Base-by-base conservation (phyloP, 2,888 invertebrate genomes). In the Drosophila sordidula region DNA sequence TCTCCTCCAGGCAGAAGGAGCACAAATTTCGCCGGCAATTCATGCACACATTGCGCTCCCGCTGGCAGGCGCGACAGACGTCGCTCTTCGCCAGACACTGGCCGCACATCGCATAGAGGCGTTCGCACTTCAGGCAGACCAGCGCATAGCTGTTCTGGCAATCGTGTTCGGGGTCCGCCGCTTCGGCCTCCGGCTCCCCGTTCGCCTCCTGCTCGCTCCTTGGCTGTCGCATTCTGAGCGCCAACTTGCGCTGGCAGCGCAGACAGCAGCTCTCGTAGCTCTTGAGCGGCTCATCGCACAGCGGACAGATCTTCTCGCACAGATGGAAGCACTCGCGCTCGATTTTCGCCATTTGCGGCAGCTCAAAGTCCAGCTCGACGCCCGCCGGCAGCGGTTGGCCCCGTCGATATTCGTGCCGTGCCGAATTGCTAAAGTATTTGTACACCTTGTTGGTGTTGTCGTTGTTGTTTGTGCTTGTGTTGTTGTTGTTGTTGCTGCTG, bases 341-440 rank as follows among this genome's bases (percentile, higher is more conserved):
- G 8, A 79, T 79, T 63, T 87, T 86, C 9, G 72, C 66, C 75
- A 77, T 70, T 71, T 78, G 83, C 4, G 87, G 87, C 59, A 89
- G 45, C 55, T 91, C 89, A 50, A 90, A 75, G 26, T 90, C 89
- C 32, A 90, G 75, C 47, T 89, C 87, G 52, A 88, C 82, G 34
- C 79, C 87, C 6, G 70, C 61, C 4, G 82, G 75, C 41, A 83
- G 14, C 1, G 83, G 84, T 38, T 84, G 71, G 11, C 83, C 87
- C 3, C 88, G 87, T 26, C 78, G 77, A 57, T 90, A 90, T 59
- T 91, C 90, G 70, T 90, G 90, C 5, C 88, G 89, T 3, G 91
- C 92, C 2, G 92, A 92, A 75, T 92, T 92, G 45, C 91, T 92
- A 49, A 92, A 92, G 72, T 92, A 92, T 76, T 91, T 91, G 57